A percentile compares a stretch with the other conserved stretches of the same genome.
Conservation (phyloP, 2,888 invertebrate genomes). For the Chalcosyrphus nemorum region DNA sequence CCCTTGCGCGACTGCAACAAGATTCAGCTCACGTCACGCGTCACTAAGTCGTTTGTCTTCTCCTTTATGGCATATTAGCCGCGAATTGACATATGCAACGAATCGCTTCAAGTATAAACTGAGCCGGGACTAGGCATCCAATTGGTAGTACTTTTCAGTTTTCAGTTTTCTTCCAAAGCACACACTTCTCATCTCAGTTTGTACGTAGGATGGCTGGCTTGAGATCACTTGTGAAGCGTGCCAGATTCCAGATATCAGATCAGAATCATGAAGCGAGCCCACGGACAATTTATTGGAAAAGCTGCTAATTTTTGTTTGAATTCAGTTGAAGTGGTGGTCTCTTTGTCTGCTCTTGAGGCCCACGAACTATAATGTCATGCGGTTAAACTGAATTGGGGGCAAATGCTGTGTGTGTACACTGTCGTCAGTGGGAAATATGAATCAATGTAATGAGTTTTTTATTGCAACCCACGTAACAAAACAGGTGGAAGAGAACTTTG, state of each 20-base stretch:
- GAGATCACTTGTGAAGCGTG: constrained; percentile 50
- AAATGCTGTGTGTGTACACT: constrained; percentile 19
- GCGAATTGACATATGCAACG: constrained; percentile 56
- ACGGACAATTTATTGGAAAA: constrained; percentile 29
- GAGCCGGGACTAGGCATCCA: constrained; percentile 25
- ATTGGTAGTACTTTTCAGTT: constrained; percentile 37
- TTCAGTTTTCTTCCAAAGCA: not conserved
- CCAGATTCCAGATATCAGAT: constrained; percentile 60
- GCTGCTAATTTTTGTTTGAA: constrained; percentile 64
- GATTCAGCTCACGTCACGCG: constrained; percentile 73
- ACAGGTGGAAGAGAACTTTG: constrained; percentile 60
- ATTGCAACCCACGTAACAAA: constrained; percentile 38
- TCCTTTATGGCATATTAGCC: constrained; percentile 71
- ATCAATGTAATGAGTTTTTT: constrained; percentile 57
- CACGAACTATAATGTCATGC: constrained; percentile 41
- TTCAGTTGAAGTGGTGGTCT: constrained; percentile 9
- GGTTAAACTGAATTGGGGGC: constrained; percentile 48
- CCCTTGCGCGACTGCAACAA: constrained; percentile 71
- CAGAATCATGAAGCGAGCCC: constrained; percentile 9
- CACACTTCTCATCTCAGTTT: not conserved
- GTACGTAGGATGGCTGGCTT: constrained; percentile 44
- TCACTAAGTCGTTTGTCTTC: constrained; percentile 73
- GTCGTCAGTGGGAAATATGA: constrained; percentile 57
- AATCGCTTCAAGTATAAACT: constrained; percentile 37
- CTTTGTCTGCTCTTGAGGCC: constrained; percentile 50